phyloP scores from a whole-genome alignment of 2,888 invertebrate species.

The Ormia ochracea region DNA sequence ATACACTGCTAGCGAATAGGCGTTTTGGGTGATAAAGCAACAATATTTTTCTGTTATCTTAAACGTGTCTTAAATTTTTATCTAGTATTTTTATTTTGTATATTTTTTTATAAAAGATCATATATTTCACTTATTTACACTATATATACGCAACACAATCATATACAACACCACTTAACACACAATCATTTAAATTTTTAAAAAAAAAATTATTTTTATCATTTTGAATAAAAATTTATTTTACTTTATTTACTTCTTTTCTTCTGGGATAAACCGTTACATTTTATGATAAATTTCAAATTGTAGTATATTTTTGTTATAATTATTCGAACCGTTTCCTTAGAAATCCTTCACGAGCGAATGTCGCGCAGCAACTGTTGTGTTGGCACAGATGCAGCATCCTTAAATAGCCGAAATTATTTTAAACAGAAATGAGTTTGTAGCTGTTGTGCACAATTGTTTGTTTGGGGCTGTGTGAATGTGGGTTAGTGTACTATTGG shows the following conservation, averaged over 20 bases:
- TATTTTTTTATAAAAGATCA: no score
- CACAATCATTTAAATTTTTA: no score
- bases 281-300: slow-evolving; percentile 1
- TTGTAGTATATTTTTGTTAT: slow-evolving; percentile 6
- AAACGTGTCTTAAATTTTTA: no score
- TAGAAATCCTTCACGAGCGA: slow-evolving; percentile 67
- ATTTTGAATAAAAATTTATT: slow-evolving; percentile 63
- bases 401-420: slow-evolving; percentile 71
- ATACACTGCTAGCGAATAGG: no score
- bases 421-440: slow-evolving; percentile 35
- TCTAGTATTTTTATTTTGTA: no score
- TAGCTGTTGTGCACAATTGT: slow-evolving; percentile 21
- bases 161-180: no score
- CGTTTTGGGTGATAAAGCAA: no score
- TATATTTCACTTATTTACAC: no score
- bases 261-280: slow-evolving; percentile 21
- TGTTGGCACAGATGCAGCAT: slow-evolving; percentile 73
- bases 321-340: background rate
- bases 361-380: slow-evolving; percentile 74
- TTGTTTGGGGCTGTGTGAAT: background rate
- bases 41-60: no score
- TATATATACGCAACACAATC: no score
- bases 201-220: no score
- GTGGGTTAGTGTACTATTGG: no score
- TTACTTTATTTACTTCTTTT: background rate